Conservation (phyloP, 2,113 vertebrate species). For the Istiophorus platypterus region DNA sequence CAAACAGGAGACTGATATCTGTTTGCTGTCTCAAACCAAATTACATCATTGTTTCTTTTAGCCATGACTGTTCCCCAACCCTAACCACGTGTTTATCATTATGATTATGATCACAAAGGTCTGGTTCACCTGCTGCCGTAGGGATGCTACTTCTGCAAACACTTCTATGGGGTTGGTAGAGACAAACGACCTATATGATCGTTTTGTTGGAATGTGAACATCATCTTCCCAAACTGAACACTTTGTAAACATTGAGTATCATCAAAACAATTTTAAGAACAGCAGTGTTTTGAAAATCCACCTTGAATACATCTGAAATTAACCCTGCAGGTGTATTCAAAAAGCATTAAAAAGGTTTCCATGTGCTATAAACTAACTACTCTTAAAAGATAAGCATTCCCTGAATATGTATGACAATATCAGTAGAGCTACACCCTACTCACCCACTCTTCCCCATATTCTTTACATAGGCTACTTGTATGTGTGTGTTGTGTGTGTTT, state of each 20-base stretch:
- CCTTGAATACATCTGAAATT: constrained; percentile 5
- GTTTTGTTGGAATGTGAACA: not conserved
- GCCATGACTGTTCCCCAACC: no score
- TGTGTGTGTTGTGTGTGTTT: constrained; percentile 23
- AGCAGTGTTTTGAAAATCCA: not conserved
- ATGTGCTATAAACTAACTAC: constrained; percentile 25
- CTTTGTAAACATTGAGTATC: not conserved
- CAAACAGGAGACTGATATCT: no score
- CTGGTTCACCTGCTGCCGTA: not conserved
- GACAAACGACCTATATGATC: not conserved
- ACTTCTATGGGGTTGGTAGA: not conserved
- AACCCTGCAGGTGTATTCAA: constrained; percentile 5
- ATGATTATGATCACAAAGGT: not conserved
- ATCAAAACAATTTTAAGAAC: not conserved
- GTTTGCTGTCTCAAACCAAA: no score
- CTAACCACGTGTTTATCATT: not conserved
- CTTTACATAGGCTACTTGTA: constrained; percentile 5
- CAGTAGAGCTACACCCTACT: constrained; percentile 20
- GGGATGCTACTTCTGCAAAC: not conserved
- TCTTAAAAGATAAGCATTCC: constrained; percentile 6
- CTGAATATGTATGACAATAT: constrained; percentile 22
- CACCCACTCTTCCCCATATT: not conserved
- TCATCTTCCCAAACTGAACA: not conserved
- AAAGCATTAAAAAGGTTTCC: constrained; percentile 11
- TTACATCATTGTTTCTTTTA: no score